Percentiles rank a stretch among this genome's conserved stretches.
These are phyloP conservation scores for Cardiocondyla obscurior DNA, from an alignment of 1,140 invertebrate species.

Conservation along the genomic window DNA sequence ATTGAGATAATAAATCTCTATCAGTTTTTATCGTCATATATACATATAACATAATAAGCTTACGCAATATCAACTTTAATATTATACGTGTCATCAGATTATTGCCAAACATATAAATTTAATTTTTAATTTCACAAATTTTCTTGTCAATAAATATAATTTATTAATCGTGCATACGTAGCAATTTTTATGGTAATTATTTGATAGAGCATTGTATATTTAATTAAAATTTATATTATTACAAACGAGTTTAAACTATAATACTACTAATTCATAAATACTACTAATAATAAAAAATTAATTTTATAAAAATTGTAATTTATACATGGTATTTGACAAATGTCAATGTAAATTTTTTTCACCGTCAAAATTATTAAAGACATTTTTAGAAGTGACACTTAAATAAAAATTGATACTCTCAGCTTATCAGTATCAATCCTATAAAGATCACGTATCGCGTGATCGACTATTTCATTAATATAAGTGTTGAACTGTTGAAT, in stretches of 20 bases:
- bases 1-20: constrained; percentile 7
- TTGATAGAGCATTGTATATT: neutral
- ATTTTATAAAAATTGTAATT: neutral
- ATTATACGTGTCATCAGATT: neutral
- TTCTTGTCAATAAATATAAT: neutral
- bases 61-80: neutral
- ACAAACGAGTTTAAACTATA: neutral
- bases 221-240: neutral
- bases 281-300: neutral
- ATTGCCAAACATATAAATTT: neutral
- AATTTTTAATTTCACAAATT: neutral
- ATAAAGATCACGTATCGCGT: constrained; percentile 56
- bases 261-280: neutral
- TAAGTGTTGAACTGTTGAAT: constrained; percentile 63
- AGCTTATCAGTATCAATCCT: constrained; percentile 20
- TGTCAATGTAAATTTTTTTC: neutral
- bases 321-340: neutral
- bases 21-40: neutral
- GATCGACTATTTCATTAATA: constrained; percentile 57
- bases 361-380: neutral
- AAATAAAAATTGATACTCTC: neutral
- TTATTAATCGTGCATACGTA: neutral
- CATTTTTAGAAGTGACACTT: neutral
- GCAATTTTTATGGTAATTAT: neutral
- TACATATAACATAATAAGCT: neutral